A percentile compares a stretch with the other conserved stretches of the same genome.
Conservation (phyloP, 2,113 vertebrate genomes). For the Bucco capensis region DNA sequence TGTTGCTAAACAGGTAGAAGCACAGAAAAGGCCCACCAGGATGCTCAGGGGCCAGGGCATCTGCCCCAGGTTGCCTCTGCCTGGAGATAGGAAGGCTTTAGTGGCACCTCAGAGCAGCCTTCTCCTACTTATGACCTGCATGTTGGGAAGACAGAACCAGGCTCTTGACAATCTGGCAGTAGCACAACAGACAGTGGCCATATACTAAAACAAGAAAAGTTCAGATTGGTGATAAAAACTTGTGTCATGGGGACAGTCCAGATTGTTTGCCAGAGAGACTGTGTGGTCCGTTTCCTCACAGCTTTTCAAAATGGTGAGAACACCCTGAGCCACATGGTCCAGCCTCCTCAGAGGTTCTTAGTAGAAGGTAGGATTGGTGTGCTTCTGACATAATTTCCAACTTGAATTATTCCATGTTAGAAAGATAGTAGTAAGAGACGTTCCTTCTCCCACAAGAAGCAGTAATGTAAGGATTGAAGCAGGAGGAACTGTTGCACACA, state of each 20-base stretch:
- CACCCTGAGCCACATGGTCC: no score
- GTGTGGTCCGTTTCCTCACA: not conserved
- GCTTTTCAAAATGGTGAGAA: not conserved
- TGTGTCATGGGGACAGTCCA: no score
- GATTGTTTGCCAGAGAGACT: not conserved
- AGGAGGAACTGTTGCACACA: not conserved
- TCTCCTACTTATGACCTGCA: not conserved
- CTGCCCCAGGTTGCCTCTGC: not conserved
- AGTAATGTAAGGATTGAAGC: not conserved
- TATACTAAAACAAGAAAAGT: not conserved
- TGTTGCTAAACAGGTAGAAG: not conserved
- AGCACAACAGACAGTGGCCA: rapidly evolving
- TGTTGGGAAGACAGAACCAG: not conserved
- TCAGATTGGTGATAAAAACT: not conserved
- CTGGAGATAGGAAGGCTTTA: not conserved
- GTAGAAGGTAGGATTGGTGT: not conserved
- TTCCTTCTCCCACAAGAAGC: not conserved
- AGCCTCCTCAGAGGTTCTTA: not conserved
- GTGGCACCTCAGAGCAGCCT: not conserved
- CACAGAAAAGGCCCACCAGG: not conserved
- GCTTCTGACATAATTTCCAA: not conserved
- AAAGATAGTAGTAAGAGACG: not conserved
- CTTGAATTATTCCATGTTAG: not conserved
- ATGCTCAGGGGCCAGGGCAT: not conserved
- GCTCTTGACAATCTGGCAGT: rapidly evolving